A percentile compares a stretch with the other conserved stretches of the same genome.
phyloP scores from a whole-genome alignment of 2,797 vertebrate species.

The Mico argentatus region DNA sequence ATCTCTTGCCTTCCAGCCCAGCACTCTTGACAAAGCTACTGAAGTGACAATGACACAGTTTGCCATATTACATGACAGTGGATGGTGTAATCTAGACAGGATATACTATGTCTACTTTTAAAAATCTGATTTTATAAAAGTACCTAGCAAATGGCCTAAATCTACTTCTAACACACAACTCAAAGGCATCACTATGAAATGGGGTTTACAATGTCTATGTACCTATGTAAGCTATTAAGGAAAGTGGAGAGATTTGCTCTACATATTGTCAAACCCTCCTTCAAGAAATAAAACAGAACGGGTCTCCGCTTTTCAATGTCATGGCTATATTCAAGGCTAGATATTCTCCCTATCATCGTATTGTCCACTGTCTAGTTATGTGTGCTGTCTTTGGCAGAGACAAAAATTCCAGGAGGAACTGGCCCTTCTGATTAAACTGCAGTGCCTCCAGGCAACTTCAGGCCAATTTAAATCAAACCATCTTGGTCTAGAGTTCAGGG shows the following conservation, averaged over 20 bases:
- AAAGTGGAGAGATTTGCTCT: background rate
- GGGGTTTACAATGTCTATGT: background rate
- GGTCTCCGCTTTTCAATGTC: background rate
- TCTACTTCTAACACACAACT: constrained; percentile 20
- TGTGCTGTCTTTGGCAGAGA: background rate
- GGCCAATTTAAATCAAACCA: constrained; percentile 55
- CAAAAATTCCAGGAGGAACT: background rate
- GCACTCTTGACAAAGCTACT: background rate
- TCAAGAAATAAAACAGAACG: constrained; percentile 30
- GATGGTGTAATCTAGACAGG: background rate
- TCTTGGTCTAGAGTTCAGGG: constrained; percentile 49
- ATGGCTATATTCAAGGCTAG: background rate
- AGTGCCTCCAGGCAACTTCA: constrained; percentile 49
- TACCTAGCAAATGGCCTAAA: background rate
- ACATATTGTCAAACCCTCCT: background rate
- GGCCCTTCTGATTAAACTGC: constrained; percentile 49
- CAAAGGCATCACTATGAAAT: background rate
- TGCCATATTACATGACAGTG: background rate
- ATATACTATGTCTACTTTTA: background rate
- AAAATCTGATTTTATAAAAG: constrained; percentile 18
- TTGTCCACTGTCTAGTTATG: background rate
- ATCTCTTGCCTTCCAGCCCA: background rate
- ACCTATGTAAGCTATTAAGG: background rate
- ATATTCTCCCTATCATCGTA: constrained; percentile 18
- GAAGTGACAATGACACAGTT: background rate